Percentiles rank a stretch among this genome's conserved stretches.
phyloP scores from a whole-genome alignment of 2,113 vertebrate species.

The Xiphophorus hellerii region DNA sequence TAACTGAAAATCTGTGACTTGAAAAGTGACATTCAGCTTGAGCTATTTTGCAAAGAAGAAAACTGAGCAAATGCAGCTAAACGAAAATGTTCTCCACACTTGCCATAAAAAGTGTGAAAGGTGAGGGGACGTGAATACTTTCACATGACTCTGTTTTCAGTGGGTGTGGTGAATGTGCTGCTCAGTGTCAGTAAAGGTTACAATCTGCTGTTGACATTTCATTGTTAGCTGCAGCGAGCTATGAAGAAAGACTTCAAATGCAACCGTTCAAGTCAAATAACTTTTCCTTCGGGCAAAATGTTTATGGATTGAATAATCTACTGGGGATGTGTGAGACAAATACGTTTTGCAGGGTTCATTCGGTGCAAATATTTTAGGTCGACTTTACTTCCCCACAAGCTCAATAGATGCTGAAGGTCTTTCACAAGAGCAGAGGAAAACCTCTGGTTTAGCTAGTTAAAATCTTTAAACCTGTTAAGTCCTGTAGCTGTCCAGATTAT shows the following conservation, averaged over 20 bases:
- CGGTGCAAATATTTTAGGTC: constrained; percentile 7
- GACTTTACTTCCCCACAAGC: constrained; percentile 8
- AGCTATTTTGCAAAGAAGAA: background rate
- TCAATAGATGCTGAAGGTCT: constrained; percentile 4
- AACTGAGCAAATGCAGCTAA: background rate
- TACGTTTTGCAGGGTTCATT: background rate
- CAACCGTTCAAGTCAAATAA: constrained; percentile 40
- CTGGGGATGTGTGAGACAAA: constrained; percentile 2
- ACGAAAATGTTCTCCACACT: background rate
- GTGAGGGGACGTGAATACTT: background rate
- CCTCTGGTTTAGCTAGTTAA: constrained; percentile 36
- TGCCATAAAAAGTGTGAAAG: background rate
- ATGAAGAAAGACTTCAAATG: constrained; percentile 25
- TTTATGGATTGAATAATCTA: constrained; percentile 37
- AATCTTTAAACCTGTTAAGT: constrained; percentile 43
- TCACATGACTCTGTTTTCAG: background rate
- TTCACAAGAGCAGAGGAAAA: constrained; percentile 19
- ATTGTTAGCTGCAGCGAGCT: constrained; percentile 7
- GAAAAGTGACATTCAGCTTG: background rate
- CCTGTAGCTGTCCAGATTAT: constrained; percentile 16
- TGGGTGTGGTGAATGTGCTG: constrained; percentile 40
- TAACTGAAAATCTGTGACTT: background rate
- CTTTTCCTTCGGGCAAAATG: constrained; percentile 28
- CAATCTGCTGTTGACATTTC: constrained; percentile 39
- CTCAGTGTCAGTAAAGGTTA: constrained; percentile 20